Conservation (phyloP, 2,888 invertebrate genomes). For the Agrenia bidenticulata region DNA sequence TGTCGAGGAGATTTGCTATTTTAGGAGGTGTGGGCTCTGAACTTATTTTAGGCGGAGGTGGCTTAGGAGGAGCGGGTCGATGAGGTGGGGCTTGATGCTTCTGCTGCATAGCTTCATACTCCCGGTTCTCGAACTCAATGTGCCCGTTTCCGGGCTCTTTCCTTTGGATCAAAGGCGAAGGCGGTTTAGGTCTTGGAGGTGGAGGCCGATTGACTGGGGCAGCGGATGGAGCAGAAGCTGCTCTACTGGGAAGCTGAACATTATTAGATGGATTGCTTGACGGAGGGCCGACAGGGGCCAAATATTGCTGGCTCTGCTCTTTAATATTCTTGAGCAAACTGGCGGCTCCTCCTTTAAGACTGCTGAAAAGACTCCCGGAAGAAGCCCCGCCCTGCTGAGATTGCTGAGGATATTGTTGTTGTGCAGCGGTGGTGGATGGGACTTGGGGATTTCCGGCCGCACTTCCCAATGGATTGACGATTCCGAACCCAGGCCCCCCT, state of each 20-base stretch:
- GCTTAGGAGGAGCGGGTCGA: slow-evolving; percentile 25
- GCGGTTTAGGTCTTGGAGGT: slow-evolving; percentile 32
- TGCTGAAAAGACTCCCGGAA: slow-evolving; percentile 32
- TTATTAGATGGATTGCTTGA: slow-evolving; percentile 15
- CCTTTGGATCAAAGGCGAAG: slow-evolving; percentile 20
- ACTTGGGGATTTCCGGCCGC: slow-evolving; percentile 1
- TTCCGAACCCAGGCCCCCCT: neutral
- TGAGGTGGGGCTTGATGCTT: slow-evolving; percentile 22
- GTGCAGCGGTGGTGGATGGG: neutral
- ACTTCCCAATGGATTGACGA: slow-evolving; percentile 19
- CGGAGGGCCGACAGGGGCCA: slow-evolving; percentile 18
- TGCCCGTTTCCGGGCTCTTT: slow-evolving; percentile 18
- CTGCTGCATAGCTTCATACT: slow-evolving; percentile 27
- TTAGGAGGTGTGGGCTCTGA: slow-evolving; percentile 23
- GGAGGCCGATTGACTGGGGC: slow-evolving; percentile 20
- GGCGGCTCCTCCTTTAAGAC: slow-evolving; percentile 43
- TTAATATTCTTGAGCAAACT: slow-evolving; percentile 50
- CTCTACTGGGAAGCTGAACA: slow-evolving; percentile 20
- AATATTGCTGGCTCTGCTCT: slow-evolving; percentile 45
- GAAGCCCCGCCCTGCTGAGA: slow-evolving; percentile 2
- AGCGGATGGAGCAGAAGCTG: slow-evolving; percentile 4
- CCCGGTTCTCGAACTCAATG: slow-evolving; percentile 43
- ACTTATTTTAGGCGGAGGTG: slow-evolving; percentile 29
- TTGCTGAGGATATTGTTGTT: slow-evolving; percentile 4
- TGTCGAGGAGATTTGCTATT: slow-evolving; percentile 39